Evolutionary conservation across 2,797 vertebrate species (phyloP), one percentile per base, ranked within the genome.

Genomic region (Smutsia temminckii): DNA sequence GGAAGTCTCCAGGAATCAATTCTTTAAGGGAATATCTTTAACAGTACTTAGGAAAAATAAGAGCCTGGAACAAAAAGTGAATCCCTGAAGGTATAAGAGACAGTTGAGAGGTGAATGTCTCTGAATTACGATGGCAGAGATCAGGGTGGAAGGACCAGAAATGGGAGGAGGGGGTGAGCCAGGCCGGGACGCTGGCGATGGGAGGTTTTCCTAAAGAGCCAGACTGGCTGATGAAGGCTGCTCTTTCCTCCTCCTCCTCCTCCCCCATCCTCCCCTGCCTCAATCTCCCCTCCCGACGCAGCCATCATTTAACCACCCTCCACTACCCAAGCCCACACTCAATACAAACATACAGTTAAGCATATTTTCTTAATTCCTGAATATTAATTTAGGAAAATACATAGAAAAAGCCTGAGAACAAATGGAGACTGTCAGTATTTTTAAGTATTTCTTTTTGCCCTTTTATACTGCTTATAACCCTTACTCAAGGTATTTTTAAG

Each of bases 341-440:
- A 91, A 59, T 57, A 55, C 34, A 93, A 93, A 85, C 61, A 92
- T n/a, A 75, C 0, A 66, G 71, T 87, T 87, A 89, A 89, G 17
- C 12, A 37, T 78, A 55, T 61, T 88, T 64, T 46, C 32, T 63
- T 75, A 68, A 6, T 34, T 92, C 90, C 40, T 69, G 0, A 77
- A 64, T 85, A 63, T 75, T 95, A 66, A 92, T 81, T 85, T 84
- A 46, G 21, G 53, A 92, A 91, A 86, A 34, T 17, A 13, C 20
- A 68, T 1, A 4, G 5, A 23, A 59, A 81, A 63, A 25, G 8
- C 34, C 59, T 6, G 5, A 78, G 14, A 42, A 85, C 93, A 77
- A 63, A 74, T 71, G 27, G 8, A 78, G 3, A n/a, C 27, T 57
- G 17, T 46, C 68, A 84, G 49, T 85, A 95, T 63, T 68, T 77